Evolutionary conservation across 2,113 vertebrate species (phyloP).

Genomic region (Phrynosoma blainvillii): DNA sequence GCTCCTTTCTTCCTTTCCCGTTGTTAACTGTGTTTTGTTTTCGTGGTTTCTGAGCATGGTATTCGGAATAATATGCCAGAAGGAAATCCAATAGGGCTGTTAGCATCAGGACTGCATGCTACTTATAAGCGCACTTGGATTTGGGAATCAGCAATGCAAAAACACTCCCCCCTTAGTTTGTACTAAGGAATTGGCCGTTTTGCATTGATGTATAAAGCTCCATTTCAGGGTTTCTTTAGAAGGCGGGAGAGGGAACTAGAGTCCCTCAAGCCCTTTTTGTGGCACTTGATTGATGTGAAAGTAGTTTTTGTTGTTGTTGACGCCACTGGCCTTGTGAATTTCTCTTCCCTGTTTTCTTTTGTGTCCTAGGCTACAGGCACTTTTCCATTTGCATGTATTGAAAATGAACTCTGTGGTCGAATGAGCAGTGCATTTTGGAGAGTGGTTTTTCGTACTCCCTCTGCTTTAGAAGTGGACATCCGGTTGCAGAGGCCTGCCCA

Average conservation of each 20-base stretch:
- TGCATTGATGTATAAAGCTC: background rate
- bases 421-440: background rate
- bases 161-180: no score
- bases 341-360: background rate
- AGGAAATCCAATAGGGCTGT: background rate
- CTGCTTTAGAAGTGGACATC: background rate
- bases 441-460: background rate
- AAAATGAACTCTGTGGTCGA: background rate
- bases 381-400: background rate
- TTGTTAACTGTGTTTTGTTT: background rate
- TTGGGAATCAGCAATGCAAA: background rate
- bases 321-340: background rate
- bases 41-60: background rate
- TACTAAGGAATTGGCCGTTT: background rate
- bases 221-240: background rate
- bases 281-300: background rate
- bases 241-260: background rate
- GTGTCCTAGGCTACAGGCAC: background rate
- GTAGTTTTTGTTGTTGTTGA: background rate
- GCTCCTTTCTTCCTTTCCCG: no score
- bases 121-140: background rate
- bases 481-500: background rate
- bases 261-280: background rate
- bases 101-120: background rate
- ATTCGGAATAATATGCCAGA: background rate